These are phyloP conservation scores for Phasianus colchicus DNA, from an alignment of 2,113 vertebrate genomes.

Conservation along the genomic window DNA sequence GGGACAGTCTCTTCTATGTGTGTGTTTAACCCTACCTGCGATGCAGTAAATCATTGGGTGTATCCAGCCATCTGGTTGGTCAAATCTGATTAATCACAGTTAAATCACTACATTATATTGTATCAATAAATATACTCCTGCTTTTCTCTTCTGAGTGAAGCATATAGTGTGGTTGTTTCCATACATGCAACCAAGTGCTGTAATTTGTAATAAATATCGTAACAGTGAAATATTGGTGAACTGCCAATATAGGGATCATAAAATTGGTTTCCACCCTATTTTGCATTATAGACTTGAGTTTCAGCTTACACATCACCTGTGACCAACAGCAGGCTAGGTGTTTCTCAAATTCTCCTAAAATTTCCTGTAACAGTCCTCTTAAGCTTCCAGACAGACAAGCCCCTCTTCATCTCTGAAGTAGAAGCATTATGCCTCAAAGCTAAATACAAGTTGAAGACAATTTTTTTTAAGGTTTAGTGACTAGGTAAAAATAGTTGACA, in stretches of 20 bases:
- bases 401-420: background rate
- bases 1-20: no score
- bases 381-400: background rate
- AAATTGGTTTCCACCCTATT: background rate
- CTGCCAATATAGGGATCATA: background rate
- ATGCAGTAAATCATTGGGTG: no score
- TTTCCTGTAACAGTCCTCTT: background rate
- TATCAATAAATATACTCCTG: no score
- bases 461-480: background rate
- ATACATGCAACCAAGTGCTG: no score
- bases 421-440: background rate
- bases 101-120: no score
- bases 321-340: rapidly evolving
- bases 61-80: no score
- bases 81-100: no score
- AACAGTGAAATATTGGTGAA: background rate
- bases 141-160: no score
- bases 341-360: background rate
- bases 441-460: background rate
- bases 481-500: background rate
- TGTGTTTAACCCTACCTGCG: no score
- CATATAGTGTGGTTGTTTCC: no score
- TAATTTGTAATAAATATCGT: background rate
- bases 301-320: background rate
- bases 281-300: background rate